Evolutionary conservation across 2,797 vertebrate species (phyloP), one percentile per base, ranked within the genome.

Genomic region (Sebastes elongatus): DNA sequence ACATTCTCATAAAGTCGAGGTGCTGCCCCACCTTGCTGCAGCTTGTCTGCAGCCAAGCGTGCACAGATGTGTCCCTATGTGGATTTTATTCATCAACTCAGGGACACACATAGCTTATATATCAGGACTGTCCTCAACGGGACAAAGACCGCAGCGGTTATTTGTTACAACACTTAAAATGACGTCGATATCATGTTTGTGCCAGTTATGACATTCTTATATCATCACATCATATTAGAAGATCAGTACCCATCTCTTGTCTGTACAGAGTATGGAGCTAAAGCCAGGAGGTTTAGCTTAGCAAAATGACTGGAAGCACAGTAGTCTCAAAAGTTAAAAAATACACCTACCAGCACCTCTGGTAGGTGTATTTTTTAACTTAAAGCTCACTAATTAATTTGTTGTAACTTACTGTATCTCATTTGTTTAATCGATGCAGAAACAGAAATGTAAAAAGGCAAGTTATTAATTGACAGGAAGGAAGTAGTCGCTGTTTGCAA

Each of bases 1-100:
- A 74, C 85, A 79, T 78, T 86, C 87, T 88, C 86, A 80, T 84
- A 81, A 87, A 89, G 81, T 32, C 66, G 76, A 93, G 88, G 88
- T 86, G 91, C 82, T 89, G 87, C 74, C 84, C 57, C 82, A 75
- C 90, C 87, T 86, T 92, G 91, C 89, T 88, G 66, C 78, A 87
- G 89, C 93, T 92, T 89, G 91, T 89, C 78, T 88, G 78, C 80
- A 86, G 83, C 23, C 86, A 83, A 80, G 77, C 70, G 1, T 86
- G 74, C 79, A 85, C 76, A 4, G 73, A 85, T 86, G 60, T 55
- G 71, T 73, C 72, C 57, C 69, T 42, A 14, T 70, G 77, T 73
- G 66, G 82, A 80, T 81, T 84, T 87, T 74, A 76, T 76, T 81
- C 38, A 71, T 80, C 38, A 74, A 62, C 70, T 67, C 38, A 49